These are phyloP conservation scores for Lordiphosa clarofinis DNA, from an alignment of 1,140 invertebrate genomes.

Conservation along the genomic window DNA sequence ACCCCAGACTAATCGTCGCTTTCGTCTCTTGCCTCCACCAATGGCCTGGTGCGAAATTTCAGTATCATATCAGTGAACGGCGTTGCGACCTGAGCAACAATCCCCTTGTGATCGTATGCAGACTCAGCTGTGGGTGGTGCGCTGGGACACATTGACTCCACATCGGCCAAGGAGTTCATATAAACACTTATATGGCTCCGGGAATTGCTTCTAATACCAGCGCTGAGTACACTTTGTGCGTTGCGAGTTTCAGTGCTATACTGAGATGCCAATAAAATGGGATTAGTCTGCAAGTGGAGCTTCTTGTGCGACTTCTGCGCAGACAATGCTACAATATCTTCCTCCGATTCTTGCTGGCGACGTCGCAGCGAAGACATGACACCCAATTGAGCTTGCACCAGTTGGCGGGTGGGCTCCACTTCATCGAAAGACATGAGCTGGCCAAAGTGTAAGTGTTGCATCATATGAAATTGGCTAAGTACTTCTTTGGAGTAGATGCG, in stretches of 20 bases:
- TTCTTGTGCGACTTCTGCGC: background rate
- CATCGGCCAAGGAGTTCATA: background rate
- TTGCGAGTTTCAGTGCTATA: background rate
- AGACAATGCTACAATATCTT: background rate
- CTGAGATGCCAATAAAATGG: no score
- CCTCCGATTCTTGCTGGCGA: background rate
- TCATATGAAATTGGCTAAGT: constrained; percentile 21
- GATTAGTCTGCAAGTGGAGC: no score
- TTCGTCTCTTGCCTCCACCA: no score
- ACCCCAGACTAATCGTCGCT: no score
- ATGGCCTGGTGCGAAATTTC: no score
- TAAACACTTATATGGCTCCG: background rate
- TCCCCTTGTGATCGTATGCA: no score
- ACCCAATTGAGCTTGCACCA: constrained; percentile 21
- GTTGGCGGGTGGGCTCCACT: background rate
- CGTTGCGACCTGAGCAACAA: no score
- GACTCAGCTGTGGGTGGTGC: no score
- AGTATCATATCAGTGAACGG: no score
- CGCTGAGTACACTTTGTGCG: background rate
- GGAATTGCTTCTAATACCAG: background rate
- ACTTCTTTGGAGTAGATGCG: constrained; percentile 40
- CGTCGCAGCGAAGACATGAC: constrained; percentile 8
- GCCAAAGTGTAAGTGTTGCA: constrained; percentile 36
- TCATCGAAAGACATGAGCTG: constrained; percentile 34
- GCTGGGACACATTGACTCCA: background rate